Conservation (phyloP, 2,113 vertebrate genomes). For the Callocephalon fimbriatum region DNA sequence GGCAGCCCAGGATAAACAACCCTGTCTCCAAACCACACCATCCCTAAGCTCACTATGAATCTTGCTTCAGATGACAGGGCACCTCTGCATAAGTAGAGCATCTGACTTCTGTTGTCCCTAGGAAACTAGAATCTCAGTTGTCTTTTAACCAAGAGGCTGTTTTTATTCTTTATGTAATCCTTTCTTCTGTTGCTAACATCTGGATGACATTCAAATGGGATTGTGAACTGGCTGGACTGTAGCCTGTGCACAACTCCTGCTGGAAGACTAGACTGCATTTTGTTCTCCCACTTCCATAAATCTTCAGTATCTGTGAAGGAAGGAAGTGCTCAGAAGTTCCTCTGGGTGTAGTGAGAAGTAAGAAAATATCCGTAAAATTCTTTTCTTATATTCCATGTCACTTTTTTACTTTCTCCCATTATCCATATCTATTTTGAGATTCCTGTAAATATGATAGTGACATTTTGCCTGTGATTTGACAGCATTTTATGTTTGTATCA, state of each 20-base stretch:
- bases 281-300: neutral
- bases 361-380: neutral
- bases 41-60: slow-evolving; percentile 61
- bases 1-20: slow-evolving; percentile 54
- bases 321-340: neutral
- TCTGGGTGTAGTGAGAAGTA: neutral
- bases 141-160: slow-evolving; percentile 35
- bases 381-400: neutral
- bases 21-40: slow-evolving; percentile 59
- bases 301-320: neutral
- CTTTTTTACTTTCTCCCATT: neutral
- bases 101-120: slow-evolving; percentile 63
- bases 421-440: neutral
- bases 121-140: slow-evolving; percentile 49
- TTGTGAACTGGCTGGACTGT: slow-evolving; percentile 30
- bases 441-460: neutral
- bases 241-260: slow-evolving; percentile 24
- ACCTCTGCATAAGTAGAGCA: slow-evolving; percentile 55
- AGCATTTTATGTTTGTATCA: neutral
- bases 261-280: slow-evolving; percentile 27
- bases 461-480: neutral
- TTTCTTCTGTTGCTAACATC: slow-evolving; percentile 45
- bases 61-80: slow-evolving; percentile 61
- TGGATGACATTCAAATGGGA: slow-evolving; percentile 50
- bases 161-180: slow-evolving; percentile 39